Conservation (phyloP, 1,140 invertebrate genomes). For the Stenopsyche tienmushanensis region DNA sequence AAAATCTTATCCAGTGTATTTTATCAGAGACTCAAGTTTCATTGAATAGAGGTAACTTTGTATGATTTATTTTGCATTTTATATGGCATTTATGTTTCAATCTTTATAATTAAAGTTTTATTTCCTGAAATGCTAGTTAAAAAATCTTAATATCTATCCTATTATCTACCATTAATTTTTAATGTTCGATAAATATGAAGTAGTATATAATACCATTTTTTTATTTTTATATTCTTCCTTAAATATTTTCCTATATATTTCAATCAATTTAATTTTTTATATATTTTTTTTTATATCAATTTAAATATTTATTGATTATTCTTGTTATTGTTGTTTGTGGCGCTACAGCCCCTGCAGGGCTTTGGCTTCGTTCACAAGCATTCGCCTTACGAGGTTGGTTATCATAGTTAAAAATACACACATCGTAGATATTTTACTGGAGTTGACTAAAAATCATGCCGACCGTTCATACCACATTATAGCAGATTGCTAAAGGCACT, state of each 20-base stretch:
- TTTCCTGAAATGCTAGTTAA: too few species aligned
- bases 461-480: neutral
- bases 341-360: slow-evolving; percentile 27
- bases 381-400: slow-evolving; percentile 28
- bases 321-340: slow-evolving; percentile 20
- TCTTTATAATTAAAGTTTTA: too few species aligned
- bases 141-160: too few species aligned
- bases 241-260: neutral
- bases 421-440: slow-evolving; percentile 16
- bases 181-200: too few species aligned
- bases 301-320: neutral
- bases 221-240: neutral
- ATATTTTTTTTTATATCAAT: neutral
- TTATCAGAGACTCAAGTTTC: too few species aligned
- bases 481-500: neutral
- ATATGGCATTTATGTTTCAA: neutral
- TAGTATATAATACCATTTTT: too few species aligned
- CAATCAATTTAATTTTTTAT: slow-evolving; percentile 4
- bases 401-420: slow-evolving; percentile 3
- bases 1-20: too few species aligned
- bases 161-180: too few species aligned
- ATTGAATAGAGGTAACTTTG: too few species aligned
- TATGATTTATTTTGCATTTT: neutral
- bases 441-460: neutral
- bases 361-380: slow-evolving; percentile 24